phyloP scores from a whole-genome alignment of 1,140 invertebrate species.

The Calliphora vicina region DNA sequence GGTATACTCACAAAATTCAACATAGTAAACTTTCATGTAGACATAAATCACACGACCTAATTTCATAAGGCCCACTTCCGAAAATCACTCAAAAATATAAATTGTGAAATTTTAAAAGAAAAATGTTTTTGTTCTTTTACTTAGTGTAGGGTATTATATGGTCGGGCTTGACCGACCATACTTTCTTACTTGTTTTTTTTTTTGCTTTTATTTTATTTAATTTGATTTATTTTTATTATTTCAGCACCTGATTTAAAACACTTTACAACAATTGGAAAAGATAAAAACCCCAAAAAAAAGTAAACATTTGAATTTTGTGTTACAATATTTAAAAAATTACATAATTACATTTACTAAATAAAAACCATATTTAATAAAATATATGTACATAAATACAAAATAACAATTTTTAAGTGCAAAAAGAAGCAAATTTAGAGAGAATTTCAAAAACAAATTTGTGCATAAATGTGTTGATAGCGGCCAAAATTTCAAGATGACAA shows the following conservation, averaged over 20 bases:
- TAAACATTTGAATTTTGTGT: not conserved
- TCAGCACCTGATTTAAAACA: not conserved
- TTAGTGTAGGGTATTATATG: too few relatives aligned
- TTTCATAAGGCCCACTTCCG: too few relatives aligned
- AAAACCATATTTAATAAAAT: not conserved
- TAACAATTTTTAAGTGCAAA: not conserved
- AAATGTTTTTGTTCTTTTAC: too few relatives aligned
- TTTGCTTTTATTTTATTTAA: not conserved
- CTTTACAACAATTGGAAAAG: not conserved
- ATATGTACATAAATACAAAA: not conserved
- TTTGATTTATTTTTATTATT: not conserved
- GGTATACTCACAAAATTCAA: too few relatives aligned
- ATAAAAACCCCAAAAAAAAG: not conserved
- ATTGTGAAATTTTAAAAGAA: too few relatives aligned
- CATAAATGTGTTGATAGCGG: not conserved
- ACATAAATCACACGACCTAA: too few relatives aligned
- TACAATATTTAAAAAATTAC: not conserved
- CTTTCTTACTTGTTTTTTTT: too few relatives aligned
- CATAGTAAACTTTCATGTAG: too few relatives aligned
- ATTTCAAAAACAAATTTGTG: not conserved
- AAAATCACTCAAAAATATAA: too few relatives aligned
- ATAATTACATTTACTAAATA: not conserved
- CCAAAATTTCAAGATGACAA: not conserved
- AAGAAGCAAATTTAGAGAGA: not conserved
- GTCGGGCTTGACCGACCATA: too few relatives aligned